Base-by-base conservation (phyloP, 2,113 vertebrate species). In the Ptilonorhynchus violaceus region DNA sequence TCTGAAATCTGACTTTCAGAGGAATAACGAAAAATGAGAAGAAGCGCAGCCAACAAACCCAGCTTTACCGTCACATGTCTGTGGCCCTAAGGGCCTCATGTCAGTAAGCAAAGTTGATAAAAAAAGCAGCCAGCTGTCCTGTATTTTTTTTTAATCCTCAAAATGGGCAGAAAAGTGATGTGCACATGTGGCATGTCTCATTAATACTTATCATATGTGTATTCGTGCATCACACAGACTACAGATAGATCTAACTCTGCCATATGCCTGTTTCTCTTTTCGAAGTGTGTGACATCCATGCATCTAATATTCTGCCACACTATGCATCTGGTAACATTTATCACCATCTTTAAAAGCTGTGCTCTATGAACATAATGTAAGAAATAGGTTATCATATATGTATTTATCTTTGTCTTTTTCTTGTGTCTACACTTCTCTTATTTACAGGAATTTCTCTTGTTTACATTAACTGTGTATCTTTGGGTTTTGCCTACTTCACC, bases 81-180 rank as follows among this genome's bases (percentile, higher is more conserved):
- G 52, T 0, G 19, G 73, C 85, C 87, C 81, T 53, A 60, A 76
- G 82, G 92, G 85, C 81, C 70, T 88, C 55, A 49, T 30, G 85
- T 46, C 85, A 94, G 84, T 52, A 87, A 85, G 84, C 62, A 89
- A 89, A 75, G 67, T 88, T 89, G 79, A 72, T 66, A 82, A 91
- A 89, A 94, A 88, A 96, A 84, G 59, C 87, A 92, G 88, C 81
- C 93, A 95, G 89, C 89, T 96, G 96, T 85, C 94, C 44, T 62
- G 46, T 19, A 31, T 44, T 89, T 92, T 53, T 69, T 66, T 86
- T 75, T 46, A 88, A 95, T 93, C 88, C 92, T 89, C 84, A 90
- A 87, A 91, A 95, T 49, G 80, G 72, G 85, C 87, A 90, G 87
- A 70, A 88, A 80, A 96, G 62, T 80, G 92, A 96, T 86, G 76